A percentile compares a stretch with the other conserved stretches of the same genome.
phyloP scores from a whole-genome alignment of 2,113 vertebrate species.

The Oryzias curvinotus region DNA sequence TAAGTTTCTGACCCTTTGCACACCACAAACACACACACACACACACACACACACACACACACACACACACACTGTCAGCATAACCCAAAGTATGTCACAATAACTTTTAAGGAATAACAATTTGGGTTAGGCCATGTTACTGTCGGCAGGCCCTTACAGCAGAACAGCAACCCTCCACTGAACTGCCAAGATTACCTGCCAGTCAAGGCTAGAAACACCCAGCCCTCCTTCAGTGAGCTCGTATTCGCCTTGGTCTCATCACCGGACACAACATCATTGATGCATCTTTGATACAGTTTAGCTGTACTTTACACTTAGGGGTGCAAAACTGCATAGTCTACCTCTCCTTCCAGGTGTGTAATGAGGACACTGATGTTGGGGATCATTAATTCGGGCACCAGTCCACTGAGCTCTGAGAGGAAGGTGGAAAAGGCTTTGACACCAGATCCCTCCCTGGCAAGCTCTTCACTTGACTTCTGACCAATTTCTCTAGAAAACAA shows the following conservation, averaged over 20 bases:
- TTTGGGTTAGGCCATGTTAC: slow-evolving; percentile 35
- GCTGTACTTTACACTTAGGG: too few species aligned
- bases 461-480: slow-evolving; percentile 87
- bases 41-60: slow-evolving; percentile 35
- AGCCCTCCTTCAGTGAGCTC: slow-evolving; percentile 60
- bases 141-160: slow-evolving; percentile 78
- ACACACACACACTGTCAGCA: slow-evolving; percentile 52
- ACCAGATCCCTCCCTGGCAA: slow-evolving; percentile 82
- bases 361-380: slow-evolving; percentile 90
- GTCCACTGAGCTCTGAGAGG: slow-evolving; percentile 84
- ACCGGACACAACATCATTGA: slow-evolving; percentile 46
- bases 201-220: slow-evolving; percentile 47
- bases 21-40: slow-evolving; percentile 13
- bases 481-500: slow-evolving; percentile 85
- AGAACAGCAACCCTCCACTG: slow-evolving; percentile 68
- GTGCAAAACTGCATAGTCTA: slow-evolving; percentile 42
- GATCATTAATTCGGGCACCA: slow-evolving; percentile 83
- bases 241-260: slow-evolving; percentile 78
- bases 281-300: background rate
- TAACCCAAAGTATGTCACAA: slow-evolving; percentile 18
- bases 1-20: slow-evolving; percentile 45
- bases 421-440: slow-evolving; percentile 86
- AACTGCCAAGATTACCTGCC: slow-evolving; percentile 77
- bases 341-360: slow-evolving; percentile 91
- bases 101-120: slow-evolving; percentile 44